Evolutionary conservation across 37 sponge, comb jelly and placozoan genomes (phyloP).

Genomic region (Tethya wilhelma): DNA sequence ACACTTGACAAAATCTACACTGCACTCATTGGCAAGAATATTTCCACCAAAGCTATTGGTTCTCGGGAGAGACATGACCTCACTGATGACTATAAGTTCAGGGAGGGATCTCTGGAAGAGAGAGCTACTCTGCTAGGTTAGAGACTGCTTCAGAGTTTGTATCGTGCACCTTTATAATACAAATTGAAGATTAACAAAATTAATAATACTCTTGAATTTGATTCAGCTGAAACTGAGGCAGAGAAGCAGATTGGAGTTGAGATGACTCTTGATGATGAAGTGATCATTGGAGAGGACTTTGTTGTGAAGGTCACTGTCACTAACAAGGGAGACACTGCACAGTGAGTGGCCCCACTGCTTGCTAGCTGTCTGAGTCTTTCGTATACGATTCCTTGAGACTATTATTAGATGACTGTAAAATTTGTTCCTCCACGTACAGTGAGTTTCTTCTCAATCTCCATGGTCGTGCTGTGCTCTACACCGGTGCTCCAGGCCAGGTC

Average conservation of each 20-base stretch:
- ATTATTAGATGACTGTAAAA: background rate
- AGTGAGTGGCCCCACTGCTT: background rate
- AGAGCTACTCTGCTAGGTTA: slow-evolving; percentile 50
- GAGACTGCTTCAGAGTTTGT: too few relatives aligned
- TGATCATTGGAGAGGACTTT: slow-evolving; percentile 39
- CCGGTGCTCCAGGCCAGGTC: slow-evolving; percentile 35
- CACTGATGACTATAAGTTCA: slow-evolving; percentile 66
- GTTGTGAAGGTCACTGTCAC: slow-evolving; percentile 30
- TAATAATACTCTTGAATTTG: background rate
- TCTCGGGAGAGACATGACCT: slow-evolving; percentile 60
- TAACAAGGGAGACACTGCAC: slow-evolving; percentile 14
- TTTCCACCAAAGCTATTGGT: slow-evolving; percentile 91
- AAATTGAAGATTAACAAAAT: background rate
- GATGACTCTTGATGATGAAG: slow-evolving; percentile 20
- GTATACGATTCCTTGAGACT: background rate
- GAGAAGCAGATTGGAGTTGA: slow-evolving; percentile 30
- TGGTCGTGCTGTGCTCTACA: slow-evolving; percentile 33
- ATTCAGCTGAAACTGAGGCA: background rate
- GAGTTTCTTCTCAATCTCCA: too few relatives aligned
- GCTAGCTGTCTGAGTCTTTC: too few relatives aligned
- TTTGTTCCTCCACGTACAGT: too few relatives aligned
- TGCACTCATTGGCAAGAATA: slow-evolving; percentile 77
- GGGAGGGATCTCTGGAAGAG: slow-evolving; percentile 20
- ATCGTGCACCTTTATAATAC: too few relatives aligned
- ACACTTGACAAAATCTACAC: slow-evolving; percentile 32